Percentiles rank a stretch among this genome's conserved stretches.
phyloP scores from a whole-genome alignment of 2,888 invertebrate genomes.

The Andrena trimmerana region DNA sequence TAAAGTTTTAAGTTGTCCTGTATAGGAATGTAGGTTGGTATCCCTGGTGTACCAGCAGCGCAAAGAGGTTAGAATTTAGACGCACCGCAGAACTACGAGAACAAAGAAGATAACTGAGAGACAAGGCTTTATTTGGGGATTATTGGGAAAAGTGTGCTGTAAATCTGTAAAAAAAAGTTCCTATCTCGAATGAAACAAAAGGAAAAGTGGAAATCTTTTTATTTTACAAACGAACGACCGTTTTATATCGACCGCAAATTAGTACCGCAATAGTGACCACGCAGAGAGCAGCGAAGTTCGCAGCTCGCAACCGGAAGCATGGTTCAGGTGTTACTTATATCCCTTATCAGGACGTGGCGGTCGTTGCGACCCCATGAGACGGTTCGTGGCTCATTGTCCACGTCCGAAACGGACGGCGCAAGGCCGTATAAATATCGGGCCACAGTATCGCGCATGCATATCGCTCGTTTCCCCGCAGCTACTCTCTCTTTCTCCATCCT shows the following conservation, averaged over 20 bases:
- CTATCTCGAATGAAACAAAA: neutral
- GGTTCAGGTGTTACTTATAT: slow-evolving; percentile 79
- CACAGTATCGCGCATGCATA: slow-evolving; percentile 60
- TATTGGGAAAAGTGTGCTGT: neutral
- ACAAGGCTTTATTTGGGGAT: neutral
- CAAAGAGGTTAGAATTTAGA: neutral
- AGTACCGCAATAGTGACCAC: slow-evolving; percentile 6
- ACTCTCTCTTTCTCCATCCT: slow-evolving; percentile 52
- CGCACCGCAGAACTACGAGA: neutral
- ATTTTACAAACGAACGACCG: neutral
- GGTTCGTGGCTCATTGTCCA: slow-evolving; percentile 79
- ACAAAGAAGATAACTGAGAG: neutral
- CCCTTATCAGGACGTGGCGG: slow-evolving; percentile 79
- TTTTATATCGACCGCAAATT: slow-evolving; percentile 15
- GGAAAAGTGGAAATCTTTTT: neutral
- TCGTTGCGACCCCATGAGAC: slow-evolving; percentile 71
- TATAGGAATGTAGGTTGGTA: neutral
- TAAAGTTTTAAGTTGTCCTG: too few relatives aligned
- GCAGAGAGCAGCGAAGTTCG: slow-evolving; percentile 46
- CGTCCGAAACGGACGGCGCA: slow-evolving; percentile 78
- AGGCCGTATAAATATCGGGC: slow-evolving; percentile 74
- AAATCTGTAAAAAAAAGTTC: neutral
- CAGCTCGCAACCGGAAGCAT: slow-evolving; percentile 77
- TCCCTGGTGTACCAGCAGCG: too few relatives aligned
- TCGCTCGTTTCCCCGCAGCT: slow-evolving; percentile 62